These are phyloP conservation scores for Callyntrura sp. DNA, from an alignment of 2,888 invertebrate genomes.

Conservation along the genomic window DNA sequence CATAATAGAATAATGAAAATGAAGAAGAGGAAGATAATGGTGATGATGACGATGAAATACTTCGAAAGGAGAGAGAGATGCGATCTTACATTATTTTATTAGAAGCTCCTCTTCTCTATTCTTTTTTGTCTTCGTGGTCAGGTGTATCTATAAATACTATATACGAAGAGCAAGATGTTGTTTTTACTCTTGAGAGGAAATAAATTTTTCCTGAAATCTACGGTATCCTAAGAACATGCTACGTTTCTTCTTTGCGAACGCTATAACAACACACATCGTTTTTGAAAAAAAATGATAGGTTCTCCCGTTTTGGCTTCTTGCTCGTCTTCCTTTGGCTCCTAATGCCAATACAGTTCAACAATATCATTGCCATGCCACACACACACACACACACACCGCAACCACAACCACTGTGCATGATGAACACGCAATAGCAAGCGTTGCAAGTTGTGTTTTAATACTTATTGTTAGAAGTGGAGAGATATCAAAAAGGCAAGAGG, in stretches of 20 bases:
- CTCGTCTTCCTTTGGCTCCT: slow-evolving; percentile 3
- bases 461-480: neutral
- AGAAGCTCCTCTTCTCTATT: neutral
- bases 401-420: neutral
- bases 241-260: neutral
- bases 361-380: neutral
- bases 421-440: neutral
- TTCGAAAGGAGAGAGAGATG: slow-evolving; percentile 19
- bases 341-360: neutral
- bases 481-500: neutral
- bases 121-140: neutral
- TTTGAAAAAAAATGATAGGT: neutral
- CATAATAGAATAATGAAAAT: slow-evolving; percentile 54
- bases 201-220: slow-evolving; percentile 39
- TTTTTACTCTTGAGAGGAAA: neutral
- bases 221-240: neutral
- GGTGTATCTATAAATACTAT: neutral
- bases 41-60: slow-evolving; percentile 9
- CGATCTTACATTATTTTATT: slow-evolving; percentile 67
- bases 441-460: neutral
- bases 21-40: slow-evolving; percentile 24
- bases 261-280: neutral
- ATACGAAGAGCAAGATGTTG: neutral
- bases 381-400: slow-evolving; percentile 4
- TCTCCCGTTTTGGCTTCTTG: neutral